Evolutionary conservation across 2,113 vertebrate genomes (phyloP).

Genomic region (Hypanus sabinus): DNA sequence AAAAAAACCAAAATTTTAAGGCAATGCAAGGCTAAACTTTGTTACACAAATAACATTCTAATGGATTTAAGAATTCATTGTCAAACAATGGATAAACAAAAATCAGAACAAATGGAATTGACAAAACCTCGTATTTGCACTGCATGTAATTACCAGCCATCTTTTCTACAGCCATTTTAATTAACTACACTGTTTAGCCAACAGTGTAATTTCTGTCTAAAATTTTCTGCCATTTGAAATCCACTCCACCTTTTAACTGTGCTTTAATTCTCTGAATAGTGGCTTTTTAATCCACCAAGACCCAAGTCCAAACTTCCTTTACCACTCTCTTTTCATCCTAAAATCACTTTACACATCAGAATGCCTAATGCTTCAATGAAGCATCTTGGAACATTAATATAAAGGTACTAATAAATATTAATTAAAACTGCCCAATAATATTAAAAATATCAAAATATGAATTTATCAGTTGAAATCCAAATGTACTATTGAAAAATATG

Average conservation of each 20-base stretch:
- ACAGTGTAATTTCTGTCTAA: not conserved
- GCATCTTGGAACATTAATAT: not conserved
- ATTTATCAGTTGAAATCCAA: not conserved
- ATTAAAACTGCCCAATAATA: not conserved
- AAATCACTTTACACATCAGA: not conserved
- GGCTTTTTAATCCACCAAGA: too few species aligned
- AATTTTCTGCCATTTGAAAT: too few species aligned
- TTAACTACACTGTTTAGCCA: not conserved
- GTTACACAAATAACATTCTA: not conserved
- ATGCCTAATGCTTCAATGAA: not conserved
- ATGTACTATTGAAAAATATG: not conserved
- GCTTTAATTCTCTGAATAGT: too few species aligned
- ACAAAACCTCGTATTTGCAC: not conserved
- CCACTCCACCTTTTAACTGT: too few species aligned
- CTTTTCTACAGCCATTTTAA: not conserved
- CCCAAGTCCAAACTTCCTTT: too few species aligned
- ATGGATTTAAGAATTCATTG: not conserved
- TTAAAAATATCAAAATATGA: not conserved
- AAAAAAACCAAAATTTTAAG: slow-evolving; percentile 20
- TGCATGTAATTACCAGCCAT: not conserved
- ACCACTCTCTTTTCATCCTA: too few species aligned
- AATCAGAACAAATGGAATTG: not conserved
- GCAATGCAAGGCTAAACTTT: not conserved
- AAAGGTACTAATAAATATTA: not conserved
- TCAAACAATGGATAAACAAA: not conserved